These are phyloP conservation scores for Ametastegia equiseti DNA, from an alignment of 2,888 invertebrate species.

Conservation along the genomic window DNA sequence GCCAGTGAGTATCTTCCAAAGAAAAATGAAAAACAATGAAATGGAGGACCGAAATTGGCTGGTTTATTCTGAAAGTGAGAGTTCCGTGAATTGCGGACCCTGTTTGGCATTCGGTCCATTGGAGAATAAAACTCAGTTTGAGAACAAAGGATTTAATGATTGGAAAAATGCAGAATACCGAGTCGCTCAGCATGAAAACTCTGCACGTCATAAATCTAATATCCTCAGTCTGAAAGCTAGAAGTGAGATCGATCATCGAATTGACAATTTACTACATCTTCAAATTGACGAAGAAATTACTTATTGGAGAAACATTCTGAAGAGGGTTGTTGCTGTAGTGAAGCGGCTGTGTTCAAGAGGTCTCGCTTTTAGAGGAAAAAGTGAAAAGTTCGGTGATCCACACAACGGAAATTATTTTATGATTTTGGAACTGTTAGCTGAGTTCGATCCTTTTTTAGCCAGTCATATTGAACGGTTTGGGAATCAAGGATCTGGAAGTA, in stretches of 20 bases:
- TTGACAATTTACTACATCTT: conserved; percentile 54
- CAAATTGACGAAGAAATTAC: conserved; percentile 51
- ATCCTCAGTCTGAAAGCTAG: conserved; percentile 49
- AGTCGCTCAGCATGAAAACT: conserved; percentile 59
- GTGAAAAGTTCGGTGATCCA: conserved; percentile 57
- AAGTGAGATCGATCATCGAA: conserved; percentile 51
- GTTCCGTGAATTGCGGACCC: conserved; percentile 48
- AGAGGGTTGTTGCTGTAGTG: conserved; percentile 57
- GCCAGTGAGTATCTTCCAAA: conserved; percentile 52
- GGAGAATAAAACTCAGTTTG: conserved; percentile 54
- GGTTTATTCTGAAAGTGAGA: neutral
- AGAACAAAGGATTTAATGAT: conserved; percentile 59
- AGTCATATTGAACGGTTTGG: conserved; percentile 58
- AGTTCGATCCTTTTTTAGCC: conserved; percentile 63
- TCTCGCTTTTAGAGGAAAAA: conserved; percentile 57
- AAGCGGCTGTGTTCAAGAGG: conserved; percentile 56
- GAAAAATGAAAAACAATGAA: conserved; percentile 54
- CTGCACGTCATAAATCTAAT: conserved; percentile 55
- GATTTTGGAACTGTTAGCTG: conserved; percentile 62
- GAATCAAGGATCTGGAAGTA: conserved; percentile 60
- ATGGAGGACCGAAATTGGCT: conserved; percentile 49
- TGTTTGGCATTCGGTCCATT: conserved; percentile 55
- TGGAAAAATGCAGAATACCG: conserved; percentile 58
- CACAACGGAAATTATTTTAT: conserved; percentile 64
- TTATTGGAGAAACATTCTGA: conserved; percentile 61